These are phyloP conservation scores for Eristalis arbustorum DNA, from an alignment of 2,888 invertebrate genomes.

Conservation along the genomic window DNA sequence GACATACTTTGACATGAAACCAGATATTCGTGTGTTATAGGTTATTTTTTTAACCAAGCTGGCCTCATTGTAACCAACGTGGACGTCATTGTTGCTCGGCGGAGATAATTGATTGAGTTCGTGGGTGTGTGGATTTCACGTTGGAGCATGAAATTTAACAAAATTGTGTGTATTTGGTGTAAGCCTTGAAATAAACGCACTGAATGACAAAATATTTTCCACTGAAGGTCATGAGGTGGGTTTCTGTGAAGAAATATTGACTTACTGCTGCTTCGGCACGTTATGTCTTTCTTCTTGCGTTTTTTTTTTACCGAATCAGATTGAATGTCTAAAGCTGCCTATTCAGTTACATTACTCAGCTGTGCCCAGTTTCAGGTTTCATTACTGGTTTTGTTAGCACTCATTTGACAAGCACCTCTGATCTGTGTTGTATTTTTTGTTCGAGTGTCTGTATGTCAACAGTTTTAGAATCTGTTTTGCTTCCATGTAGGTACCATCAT, in stretches of 20 bases:
- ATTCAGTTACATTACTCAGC: not conserved
- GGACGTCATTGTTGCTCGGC: not conserved
- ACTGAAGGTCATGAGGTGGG: conserved; percentile 30
- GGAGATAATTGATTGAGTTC: not conserved
- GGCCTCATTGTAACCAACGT: not conserved
- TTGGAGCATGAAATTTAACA: not conserved
- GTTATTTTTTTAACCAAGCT: not conserved
- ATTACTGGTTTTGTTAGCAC: not conserved
- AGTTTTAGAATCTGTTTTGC: not conserved
- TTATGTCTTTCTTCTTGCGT: not conserved
- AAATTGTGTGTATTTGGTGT: not conserved
- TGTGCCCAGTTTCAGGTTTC: not conserved
- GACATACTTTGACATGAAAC: not conserved
- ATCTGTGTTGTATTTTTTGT: not conserved
- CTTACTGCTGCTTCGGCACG: conserved; percentile 4
- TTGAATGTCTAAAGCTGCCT: not conserved
- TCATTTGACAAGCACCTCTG: not conserved
- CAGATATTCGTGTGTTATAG: not conserved
- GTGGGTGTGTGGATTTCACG: not conserved
- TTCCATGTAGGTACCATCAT: not conserved
- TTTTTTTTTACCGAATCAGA: not conserved
- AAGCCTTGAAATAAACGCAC: conserved; percentile 19
- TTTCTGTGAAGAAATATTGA: conserved; percentile 15
- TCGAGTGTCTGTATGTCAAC: too few relatives aligned
- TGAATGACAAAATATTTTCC: conserved; percentile 24